These are phyloP conservation scores for Reticulitermes lucifugus DNA, from an alignment of 2,888 invertebrate species.

Conservation along the genomic window DNA sequence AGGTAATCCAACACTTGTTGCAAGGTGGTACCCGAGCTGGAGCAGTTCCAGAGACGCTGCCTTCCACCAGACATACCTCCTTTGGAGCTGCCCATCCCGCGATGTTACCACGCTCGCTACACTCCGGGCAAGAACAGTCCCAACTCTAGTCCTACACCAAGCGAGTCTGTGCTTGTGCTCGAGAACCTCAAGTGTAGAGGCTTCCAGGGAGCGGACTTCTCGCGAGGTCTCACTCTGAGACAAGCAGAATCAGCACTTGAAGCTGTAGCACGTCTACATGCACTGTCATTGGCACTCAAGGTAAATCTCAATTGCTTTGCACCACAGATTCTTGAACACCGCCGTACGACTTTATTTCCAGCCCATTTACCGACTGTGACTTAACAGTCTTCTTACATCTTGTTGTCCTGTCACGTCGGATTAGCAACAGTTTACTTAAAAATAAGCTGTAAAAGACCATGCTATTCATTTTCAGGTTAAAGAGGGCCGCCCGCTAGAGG, in stretches of 20 bases:
- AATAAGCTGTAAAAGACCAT: too few relatives aligned
- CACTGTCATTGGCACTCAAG: constrained; percentile 75
- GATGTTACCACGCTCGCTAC: constrained; percentile 76
- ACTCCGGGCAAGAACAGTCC: constrained; percentile 64
- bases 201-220: constrained; percentile 75
- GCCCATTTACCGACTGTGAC: too few relatives aligned
- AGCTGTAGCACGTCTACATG: constrained; percentile 79
- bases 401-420: too few relatives aligned
- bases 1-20: neutral
- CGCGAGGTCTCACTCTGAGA: constrained; percentile 73
- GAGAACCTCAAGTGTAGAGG: constrained; percentile 76
- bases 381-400: too few relatives aligned
- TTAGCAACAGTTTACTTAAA: too few relatives aligned
- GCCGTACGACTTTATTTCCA: too few relatives aligned
- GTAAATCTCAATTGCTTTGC: constrained; percentile 56
- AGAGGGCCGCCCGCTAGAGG: constrained; percentile 64
- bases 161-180: constrained; percentile 78
- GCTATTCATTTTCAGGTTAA: constrained; percentile 47
- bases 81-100: constrained; percentile 74
- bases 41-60: constrained; percentile 69
- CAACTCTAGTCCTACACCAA: constrained; percentile 63
- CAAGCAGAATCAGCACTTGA: constrained; percentile 78
- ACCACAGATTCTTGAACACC: constrained; percentile 51
- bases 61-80: constrained; percentile 64
- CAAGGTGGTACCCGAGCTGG: constrained; percentile 77